Conservation (phyloP, 2,888 invertebrate species). For the Xanthia togata region DNA sequence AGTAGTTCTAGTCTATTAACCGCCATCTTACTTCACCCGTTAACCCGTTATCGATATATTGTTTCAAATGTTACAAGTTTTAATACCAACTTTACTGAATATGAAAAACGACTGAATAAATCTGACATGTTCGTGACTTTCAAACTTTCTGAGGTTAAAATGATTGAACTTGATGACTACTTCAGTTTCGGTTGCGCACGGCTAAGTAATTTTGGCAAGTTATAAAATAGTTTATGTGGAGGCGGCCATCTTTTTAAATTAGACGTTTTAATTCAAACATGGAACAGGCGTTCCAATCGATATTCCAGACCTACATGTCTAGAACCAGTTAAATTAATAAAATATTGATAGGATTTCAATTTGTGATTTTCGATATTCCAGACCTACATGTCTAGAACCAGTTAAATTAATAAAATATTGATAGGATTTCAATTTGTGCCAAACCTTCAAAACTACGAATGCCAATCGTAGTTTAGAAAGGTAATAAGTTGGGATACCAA, state of each 20-base stretch:
- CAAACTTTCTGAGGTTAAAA: neutral
- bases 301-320: neutral
- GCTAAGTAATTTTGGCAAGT: neutral
- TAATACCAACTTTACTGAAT: neutral
- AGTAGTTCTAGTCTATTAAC: conserved; percentile 32
- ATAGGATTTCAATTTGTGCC: neutral
- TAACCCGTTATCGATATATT: neutral
- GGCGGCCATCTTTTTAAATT: neutral
- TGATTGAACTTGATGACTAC: neutral
- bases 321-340: conserved; percentile 9
- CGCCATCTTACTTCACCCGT: conserved; percentile 10
- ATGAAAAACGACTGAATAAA: neutral
- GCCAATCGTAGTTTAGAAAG: too few relatives aligned
- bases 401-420: neutral
- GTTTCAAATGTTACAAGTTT: conserved; percentile 13
- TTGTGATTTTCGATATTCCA: neutral
- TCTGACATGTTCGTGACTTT: neutral
- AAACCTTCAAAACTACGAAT: neutral
- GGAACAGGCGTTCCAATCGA: neutral
- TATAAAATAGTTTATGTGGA: neutral
- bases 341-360: neutral
- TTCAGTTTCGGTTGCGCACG: neutral
- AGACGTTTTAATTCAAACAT: conserved; percentile 16
- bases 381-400: conserved; percentile 1
- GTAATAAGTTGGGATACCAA: neutral